Evolutionary conservation across 2,888 invertebrate genomes (phyloP).

Genomic region (Macaria notata): DNA sequence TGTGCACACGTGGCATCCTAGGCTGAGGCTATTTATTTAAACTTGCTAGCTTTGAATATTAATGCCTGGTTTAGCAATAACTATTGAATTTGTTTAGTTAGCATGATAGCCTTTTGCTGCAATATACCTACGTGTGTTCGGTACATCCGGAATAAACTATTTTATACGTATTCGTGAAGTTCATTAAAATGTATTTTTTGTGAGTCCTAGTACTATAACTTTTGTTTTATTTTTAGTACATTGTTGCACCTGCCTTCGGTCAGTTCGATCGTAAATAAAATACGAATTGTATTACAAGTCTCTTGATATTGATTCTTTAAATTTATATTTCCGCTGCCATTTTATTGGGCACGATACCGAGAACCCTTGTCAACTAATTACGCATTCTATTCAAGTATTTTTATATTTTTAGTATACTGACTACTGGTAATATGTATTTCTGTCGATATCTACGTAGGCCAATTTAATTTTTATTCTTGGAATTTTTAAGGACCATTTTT

Average conservation of each 20-base stretch:
- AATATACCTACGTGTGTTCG: too few relatives aligned
- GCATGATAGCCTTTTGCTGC: too few relatives aligned
- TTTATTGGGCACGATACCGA: constrained; percentile 29
- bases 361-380: constrained; percentile 32
- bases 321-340: constrained; percentile 36
- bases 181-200: too few relatives aligned
- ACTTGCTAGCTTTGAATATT: neutral
- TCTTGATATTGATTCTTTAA: constrained; percentile 33
- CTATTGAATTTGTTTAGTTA: too few relatives aligned
- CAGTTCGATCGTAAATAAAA: neutral
- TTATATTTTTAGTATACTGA: constrained; percentile 31
- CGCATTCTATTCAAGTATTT: constrained; percentile 33
- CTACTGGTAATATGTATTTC: constrained; percentile 2
- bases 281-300: constrained; percentile 17
- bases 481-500: too few relatives aligned
- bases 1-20: constrained; percentile 56
- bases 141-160: too few relatives aligned
- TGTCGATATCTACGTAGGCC: too few relatives aligned
- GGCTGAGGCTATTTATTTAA: constrained; percentile 8
- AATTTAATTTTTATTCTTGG: too few relatives aligned
- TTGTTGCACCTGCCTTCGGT: neutral
- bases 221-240: neutral
- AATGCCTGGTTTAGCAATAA: neutral
- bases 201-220: too few relatives aligned
- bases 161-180: too few relatives aligned